A percentile compares a stretch with the other conserved stretches of the same genome.
phyloP scores from a whole-genome alignment of 2,113 vertebrate genomes.

The Prochilodus magdalenae region DNA sequence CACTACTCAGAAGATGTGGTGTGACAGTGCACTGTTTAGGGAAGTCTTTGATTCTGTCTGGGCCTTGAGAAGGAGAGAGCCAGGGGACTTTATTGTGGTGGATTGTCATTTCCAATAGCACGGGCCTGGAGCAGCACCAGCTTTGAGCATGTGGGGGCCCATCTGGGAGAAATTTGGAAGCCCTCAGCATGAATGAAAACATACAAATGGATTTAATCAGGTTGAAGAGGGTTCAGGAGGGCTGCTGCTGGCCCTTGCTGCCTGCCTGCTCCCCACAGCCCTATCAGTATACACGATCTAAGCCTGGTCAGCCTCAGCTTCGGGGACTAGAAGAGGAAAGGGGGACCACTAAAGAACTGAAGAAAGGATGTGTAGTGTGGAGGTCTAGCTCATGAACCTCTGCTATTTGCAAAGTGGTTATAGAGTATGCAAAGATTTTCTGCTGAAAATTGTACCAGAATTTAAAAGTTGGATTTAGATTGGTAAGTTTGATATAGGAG shows the following conservation, averaged over 20 bases:
- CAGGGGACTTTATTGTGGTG: constrained; percentile 51
- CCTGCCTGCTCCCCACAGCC: constrained; percentile 11
- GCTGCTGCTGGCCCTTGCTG: constrained; percentile 39
- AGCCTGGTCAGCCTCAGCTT: background rate
- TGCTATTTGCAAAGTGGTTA: background rate
- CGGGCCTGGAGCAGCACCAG: constrained; percentile 12
- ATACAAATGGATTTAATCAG: constrained; percentile 62
- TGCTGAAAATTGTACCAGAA: too few species aligned
- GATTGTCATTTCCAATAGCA: constrained; percentile 46
- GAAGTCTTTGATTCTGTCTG: constrained; percentile 36
- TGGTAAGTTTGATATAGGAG: too few species aligned
- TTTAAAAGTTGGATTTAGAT: too few species aligned
- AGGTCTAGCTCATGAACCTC: background rate
- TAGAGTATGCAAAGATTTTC: background rate
- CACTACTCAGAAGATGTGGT: background rate
- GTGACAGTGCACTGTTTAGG: constrained; percentile 23
- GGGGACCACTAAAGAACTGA: background rate
- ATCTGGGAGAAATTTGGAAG: constrained; percentile 60
- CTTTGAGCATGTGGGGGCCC: constrained; percentile 47
- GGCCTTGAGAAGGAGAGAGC: constrained; percentile 18
- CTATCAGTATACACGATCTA: constrained; percentile 14
- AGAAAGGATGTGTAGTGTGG: constrained; percentile 4
- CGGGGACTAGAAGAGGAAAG: background rate
- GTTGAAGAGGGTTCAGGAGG: constrained; percentile 47
- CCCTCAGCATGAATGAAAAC: constrained; percentile 53